These are phyloP conservation scores for Goniozus legneri DNA, from an alignment of 1,140 invertebrate genomes.

Conservation along the genomic window DNA sequence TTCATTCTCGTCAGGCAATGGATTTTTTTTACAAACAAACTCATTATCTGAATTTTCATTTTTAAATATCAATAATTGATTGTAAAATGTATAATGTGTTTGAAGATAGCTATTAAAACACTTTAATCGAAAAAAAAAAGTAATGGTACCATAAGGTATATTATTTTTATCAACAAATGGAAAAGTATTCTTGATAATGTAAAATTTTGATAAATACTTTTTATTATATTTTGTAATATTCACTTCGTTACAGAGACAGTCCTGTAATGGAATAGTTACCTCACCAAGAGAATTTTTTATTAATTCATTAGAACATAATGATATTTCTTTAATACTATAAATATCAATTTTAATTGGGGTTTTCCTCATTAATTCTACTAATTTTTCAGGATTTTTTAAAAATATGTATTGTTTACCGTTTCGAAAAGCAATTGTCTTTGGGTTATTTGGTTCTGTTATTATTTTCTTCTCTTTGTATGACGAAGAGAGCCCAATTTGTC, in stretches of 20 bases:
- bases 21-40: constrained; percentile 12
- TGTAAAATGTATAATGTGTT: not conserved
- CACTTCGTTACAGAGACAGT: constrained; percentile 13
- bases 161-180: constrained; percentile 4
- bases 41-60: constrained; percentile 8
- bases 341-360: constrained; percentile 8
- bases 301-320: constrained; percentile 6
- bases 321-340: constrained; percentile 10
- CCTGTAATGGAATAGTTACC: constrained; percentile 7
- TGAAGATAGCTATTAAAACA: constrained; percentile 1
- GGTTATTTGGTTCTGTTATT: not conserved
- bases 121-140: not conserved
- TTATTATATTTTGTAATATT: constrained; percentile 11
- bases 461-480: constrained; percentile 6
- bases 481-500: constrained; percentile 4
- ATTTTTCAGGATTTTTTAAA: not conserved
- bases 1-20: constrained; percentile 4
- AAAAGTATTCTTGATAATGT: constrained; percentile 12
- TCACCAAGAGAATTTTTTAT: constrained; percentile 9
- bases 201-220: constrained; percentile 5
- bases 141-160: constrained; percentile 3
- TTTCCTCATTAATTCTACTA: constrained; percentile 7
- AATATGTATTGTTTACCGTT: constrained; percentile 12
- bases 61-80: constrained; percentile 9
- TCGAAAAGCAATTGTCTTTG: constrained; percentile 1